Evolutionary conservation across 2,113 vertebrate species (phyloP).

Genomic region (Gavialis gangeticus): DNA sequence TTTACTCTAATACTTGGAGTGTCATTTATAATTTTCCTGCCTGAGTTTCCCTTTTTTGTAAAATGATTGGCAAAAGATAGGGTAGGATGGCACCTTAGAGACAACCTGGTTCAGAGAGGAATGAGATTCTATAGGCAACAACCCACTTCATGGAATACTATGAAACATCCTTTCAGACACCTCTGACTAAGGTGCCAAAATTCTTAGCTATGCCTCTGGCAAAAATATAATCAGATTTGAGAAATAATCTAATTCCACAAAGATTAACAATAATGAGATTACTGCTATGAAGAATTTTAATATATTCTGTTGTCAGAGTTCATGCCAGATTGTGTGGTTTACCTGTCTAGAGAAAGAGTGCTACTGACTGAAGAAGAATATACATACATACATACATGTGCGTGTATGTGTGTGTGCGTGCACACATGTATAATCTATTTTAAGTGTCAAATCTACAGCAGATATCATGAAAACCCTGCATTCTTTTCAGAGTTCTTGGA

Average conservation of each 20-base stretch:
- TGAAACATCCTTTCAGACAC: too few species aligned
- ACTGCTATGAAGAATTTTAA: background rate
- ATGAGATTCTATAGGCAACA: too few species aligned
- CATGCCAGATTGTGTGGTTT: background rate
- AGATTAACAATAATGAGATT: constrained; percentile 31
- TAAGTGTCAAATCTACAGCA: background rate
- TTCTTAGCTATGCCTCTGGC: constrained; percentile 19
- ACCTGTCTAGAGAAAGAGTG: background rate
- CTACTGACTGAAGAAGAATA: background rate
- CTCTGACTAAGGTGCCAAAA: background rate
- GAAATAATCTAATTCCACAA: constrained; percentile 13
- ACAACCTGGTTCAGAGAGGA: too few species aligned
- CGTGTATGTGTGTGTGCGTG: too few species aligned
- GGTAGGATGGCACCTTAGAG: too few species aligned
- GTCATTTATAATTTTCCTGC: too few species aligned
- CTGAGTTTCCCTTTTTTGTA: too few species aligned
- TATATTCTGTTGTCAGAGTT: constrained; percentile 13
- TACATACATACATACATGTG: too few species aligned
- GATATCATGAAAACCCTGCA: background rate
- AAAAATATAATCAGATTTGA: constrained; percentile 15
- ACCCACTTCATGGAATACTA: too few species aligned
- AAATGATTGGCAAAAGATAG: too few species aligned
- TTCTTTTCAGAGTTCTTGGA: constrained; percentile 16
- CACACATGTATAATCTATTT: background rate
- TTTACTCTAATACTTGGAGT: too few species aligned